Evolutionary conservation across 2,888 invertebrate species (phyloP).

Genomic region (Scelioninae gen. 2): DNA sequence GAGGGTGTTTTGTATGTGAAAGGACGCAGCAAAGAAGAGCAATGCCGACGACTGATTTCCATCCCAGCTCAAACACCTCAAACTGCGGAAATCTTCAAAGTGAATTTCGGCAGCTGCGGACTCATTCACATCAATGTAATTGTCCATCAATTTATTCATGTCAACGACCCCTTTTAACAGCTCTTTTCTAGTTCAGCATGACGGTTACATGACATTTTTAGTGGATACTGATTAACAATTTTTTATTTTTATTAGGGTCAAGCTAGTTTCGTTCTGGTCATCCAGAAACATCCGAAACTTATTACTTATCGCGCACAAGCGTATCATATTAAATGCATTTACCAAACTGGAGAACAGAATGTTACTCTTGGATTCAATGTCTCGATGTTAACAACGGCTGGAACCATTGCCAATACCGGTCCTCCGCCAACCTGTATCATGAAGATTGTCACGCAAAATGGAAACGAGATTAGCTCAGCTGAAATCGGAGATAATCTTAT

Average conservation of each 20-base stretch:
- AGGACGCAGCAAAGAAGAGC: conserved; percentile 94
- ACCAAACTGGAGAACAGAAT: conserved; percentile 94
- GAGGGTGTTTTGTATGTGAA: conserved; percentile 95
- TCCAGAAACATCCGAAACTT: conserved; percentile 96
- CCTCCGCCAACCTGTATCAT: conserved; percentile 95
- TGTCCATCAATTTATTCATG: background rate
- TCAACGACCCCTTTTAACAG: too few species aligned
- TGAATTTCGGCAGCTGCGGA: conserved; percentile 93
- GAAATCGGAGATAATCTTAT: conserved; percentile 94
- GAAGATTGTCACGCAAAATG: conserved; percentile 91
- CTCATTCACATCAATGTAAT: conserved; percentile 91
- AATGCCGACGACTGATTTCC: conserved; percentile 88
- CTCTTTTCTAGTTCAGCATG: too few species aligned
- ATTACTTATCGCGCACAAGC: conserved; percentile 96
- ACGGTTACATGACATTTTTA: too few species aligned
- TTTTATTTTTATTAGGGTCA: conserved; percentile 80
- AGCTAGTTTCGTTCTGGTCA: conserved; percentile 94
- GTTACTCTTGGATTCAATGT: conserved; percentile 95
- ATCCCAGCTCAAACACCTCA: conserved; percentile 81
- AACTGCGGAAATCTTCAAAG: conserved; percentile 82
- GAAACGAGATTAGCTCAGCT: conserved; percentile 92
- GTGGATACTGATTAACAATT: conserved; percentile 3
- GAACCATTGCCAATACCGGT: conserved; percentile 95
- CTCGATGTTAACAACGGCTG: conserved; percentile 95
- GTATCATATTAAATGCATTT: conserved; percentile 96